Percentiles rank a stretch among this genome's conserved stretches.
These are phyloP conservation scores for Calosoma granatense DNA, from an alignment of 1,140 invertebrate species.

Conservation along the genomic window DNA sequence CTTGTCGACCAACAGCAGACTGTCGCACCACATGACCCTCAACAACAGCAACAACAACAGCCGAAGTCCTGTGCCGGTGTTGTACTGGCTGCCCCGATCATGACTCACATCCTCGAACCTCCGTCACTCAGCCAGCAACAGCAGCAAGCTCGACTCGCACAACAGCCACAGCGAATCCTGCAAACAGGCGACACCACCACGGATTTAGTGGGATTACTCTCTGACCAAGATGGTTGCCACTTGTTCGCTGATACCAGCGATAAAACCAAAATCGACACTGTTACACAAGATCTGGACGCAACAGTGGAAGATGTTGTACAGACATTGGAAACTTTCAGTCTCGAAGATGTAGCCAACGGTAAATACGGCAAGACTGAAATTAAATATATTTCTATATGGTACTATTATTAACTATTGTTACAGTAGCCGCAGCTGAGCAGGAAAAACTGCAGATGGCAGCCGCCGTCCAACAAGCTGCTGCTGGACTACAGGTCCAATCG, in stretches of 20 bases:
- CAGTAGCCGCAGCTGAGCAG: not conserved
- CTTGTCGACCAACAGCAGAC: conserved; percentile 28
- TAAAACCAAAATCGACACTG: conserved; percentile 33
- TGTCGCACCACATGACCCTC: conserved; percentile 23
- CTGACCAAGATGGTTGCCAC: conserved; percentile 21
- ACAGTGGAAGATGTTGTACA: conserved; percentile 43
- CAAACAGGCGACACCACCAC: not conserved
- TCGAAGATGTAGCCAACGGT: conserved; percentile 41
- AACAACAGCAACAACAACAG: conserved; percentile 30
- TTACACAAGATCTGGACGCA: conserved; percentile 32
- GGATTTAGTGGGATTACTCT: conserved; percentile 13
- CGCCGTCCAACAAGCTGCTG: conserved; percentile 5
- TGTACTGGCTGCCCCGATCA: conserved; percentile 11
- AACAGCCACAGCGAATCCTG: conserved; percentile 9
- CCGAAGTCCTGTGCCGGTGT: conserved; percentile 15
- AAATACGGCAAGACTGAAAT: no score
- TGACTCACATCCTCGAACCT: conserved; percentile 11
- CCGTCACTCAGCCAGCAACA: conserved; percentile 20
- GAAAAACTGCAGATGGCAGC: conserved; percentile 10
- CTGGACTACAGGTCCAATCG: not conserved
- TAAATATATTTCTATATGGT: conserved; percentile 18
- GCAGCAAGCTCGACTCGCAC: conserved; percentile 36
- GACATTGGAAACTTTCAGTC: conserved; percentile 42
- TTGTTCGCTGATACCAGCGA: conserved; percentile 17
- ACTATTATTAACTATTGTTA: not conserved